Evolutionary conservation across 2,797 vertebrate species (phyloP).

Genomic region (Amniataba percoides): DNA sequence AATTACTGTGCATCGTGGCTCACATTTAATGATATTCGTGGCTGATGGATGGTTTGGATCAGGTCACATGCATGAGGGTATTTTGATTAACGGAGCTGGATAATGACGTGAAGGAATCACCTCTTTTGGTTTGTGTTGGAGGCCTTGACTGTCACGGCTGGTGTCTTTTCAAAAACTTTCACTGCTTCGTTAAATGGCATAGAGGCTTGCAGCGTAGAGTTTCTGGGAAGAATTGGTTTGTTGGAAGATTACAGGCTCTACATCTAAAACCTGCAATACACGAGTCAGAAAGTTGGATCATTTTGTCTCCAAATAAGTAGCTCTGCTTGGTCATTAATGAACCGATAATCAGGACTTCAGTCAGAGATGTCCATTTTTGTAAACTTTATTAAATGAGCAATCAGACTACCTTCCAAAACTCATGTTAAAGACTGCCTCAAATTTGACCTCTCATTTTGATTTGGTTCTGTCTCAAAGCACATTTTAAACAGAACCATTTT

Average conservation of each 20-base stretch:
- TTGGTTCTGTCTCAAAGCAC: slow-evolving; percentile 10
- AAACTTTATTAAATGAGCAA: neutral
- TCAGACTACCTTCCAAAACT: neutral
- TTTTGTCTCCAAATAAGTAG: slow-evolving; percentile 12
- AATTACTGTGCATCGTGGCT: slow-evolving; percentile 84
- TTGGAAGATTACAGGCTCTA: neutral
- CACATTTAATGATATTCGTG: slow-evolving; percentile 69
- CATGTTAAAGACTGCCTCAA: neutral
- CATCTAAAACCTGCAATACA: neutral
- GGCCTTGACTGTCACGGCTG: neutral
- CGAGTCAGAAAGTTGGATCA: neutral
- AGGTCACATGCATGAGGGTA: slow-evolving; percentile 29
- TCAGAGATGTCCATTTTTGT: neutral
- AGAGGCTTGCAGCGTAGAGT: neutral
- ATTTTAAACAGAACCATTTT: slow-evolving; percentile 4
- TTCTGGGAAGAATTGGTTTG: neutral
- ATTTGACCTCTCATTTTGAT: neutral
- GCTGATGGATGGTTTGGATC: slow-evolving; percentile 39
- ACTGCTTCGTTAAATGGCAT: neutral
- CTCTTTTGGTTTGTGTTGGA: slow-evolving; percentile 17
- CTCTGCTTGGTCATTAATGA: neutral
- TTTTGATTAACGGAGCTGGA: slow-evolving; percentile 40
- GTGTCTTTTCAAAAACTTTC: slow-evolving; percentile 6
- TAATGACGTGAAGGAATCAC: slow-evolving; percentile 23
- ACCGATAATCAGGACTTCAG: neutral